Base-by-base conservation (phyloP, 2,113 vertebrate species). In the Cryptotis parvus region DNA sequence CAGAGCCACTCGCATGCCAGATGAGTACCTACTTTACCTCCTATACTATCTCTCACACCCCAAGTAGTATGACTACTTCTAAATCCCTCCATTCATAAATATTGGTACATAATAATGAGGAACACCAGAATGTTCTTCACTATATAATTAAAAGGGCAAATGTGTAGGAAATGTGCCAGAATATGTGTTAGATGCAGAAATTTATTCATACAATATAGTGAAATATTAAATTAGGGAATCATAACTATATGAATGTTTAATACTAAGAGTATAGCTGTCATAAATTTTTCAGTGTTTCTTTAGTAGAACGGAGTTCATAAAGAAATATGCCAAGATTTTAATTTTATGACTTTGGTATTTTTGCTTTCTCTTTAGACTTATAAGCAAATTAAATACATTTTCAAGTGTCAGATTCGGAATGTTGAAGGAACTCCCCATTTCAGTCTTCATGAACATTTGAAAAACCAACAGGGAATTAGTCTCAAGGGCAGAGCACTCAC, bases 111-210 rank as follows among this genome's bases (percentile, higher is more conserved):
- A 52, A 55, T 45, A 76, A 27, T n/a, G 33, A 83, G 86, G 58
- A 78, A 90, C 8, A 1, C 61, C 80, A 94, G 18, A 69, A 77
- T 43, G 2, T 74, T 82, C 12, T 55, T 87, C 65, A 82, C 14
- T 63, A 15, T 88, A 37, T 22, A 87, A 83, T 84, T 91, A 37
- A 84, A 82, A 91, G 31, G 14, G 29, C 79, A 91, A 83, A n/a
- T 89, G 1, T 75, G 15, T 58, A 27, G 82, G 94, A 91, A 87
- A 3, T 35, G 3, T 89, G 22, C 33, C 33, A 16, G 14, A 55
- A 55, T 55, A 18, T 55, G 52, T 6, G 20, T 16, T 75, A 89
- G 16, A 52, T 33, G 78, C 6, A 55, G 1, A 86, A 1, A 18
- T 86, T 92, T 80, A 76, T 31, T 79, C 82, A 52, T 65, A 18